Percentiles rank a stretch among this genome's conserved stretches.
Evolutionary conservation across 2,888 invertebrate species (phyloP).

Genomic region (Philereme vetulata): DNA sequence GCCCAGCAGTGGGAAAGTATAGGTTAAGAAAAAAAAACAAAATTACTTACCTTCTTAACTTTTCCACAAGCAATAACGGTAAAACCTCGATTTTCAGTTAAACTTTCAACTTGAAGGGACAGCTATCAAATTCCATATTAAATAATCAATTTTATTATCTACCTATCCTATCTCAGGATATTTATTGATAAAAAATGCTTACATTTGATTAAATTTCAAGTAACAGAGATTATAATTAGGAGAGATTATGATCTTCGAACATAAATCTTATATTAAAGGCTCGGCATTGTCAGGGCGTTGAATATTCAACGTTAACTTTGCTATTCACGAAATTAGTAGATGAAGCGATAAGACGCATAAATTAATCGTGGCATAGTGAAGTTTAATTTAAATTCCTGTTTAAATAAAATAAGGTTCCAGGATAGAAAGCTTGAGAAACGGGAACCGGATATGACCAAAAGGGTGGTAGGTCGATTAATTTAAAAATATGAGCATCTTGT

Average conservation of each 20-base stretch:
- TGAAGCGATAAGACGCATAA: slow-evolving; percentile 24
- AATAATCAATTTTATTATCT: slow-evolving; percentile 41
- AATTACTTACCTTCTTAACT: too few species aligned
- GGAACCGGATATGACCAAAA: neutral
- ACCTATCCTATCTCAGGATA: slow-evolving; percentile 19
- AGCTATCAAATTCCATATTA: slow-evolving; percentile 42
- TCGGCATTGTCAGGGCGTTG: slow-evolving; percentile 26
- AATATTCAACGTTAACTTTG: slow-evolving; percentile 29
- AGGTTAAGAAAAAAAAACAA: too few species aligned
- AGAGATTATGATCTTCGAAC: slow-evolving; percentile 47
- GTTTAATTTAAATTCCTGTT: slow-evolving; percentile 16
- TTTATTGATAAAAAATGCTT: slow-evolving; percentile 24
- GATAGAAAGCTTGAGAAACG: slow-evolving; percentile 1
- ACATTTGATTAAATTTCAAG: slow-evolving; percentile 66
- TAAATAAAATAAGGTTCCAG: slow-evolving; percentile 4
- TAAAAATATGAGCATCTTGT: neutral
- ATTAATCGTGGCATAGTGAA: slow-evolving; percentile 13
- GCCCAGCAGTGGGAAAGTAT: too few species aligned
- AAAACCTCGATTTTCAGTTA: too few species aligned
- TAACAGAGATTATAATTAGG: slow-evolving; percentile 61
- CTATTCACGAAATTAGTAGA: slow-evolving; percentile 26
- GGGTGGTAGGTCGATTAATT: neutral
- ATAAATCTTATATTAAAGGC: slow-evolving; percentile 50
- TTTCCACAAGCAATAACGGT: too few species aligned
- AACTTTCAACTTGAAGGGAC: too few species aligned